phyloP scores from a whole-genome alignment of 2,113 vertebrate genomes.

The Sterrhoptilus dennistouni region DNA sequence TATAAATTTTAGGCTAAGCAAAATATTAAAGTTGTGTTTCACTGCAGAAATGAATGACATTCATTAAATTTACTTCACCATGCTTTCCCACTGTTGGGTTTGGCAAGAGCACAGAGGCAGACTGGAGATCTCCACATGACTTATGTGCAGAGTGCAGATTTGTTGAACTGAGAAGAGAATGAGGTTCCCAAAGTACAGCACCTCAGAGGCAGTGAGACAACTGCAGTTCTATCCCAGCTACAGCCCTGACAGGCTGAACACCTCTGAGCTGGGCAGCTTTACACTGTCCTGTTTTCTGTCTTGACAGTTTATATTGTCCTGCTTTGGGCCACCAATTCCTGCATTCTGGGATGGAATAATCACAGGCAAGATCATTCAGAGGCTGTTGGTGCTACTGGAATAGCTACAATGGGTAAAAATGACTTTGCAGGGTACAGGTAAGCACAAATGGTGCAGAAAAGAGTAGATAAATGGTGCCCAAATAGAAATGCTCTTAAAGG shows the following conservation, averaged over 20 bases:
- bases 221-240: neutral
- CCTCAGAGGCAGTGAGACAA: neutral
- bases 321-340: neutral
- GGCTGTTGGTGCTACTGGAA: neutral
- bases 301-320: neutral
- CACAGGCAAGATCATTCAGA: neutral
- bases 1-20: neutral
- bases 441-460: neutral
- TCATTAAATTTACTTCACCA: neutral
- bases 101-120: neutral
- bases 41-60: neutral
- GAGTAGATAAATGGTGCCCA: neutral
- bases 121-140: neutral
- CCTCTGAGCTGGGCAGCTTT: neutral
- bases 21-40: slow-evolving; percentile 6
- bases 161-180: neutral
- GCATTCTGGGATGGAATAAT: neutral
- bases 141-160: neutral
- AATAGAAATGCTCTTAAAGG: neutral
- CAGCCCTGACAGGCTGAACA: neutral
- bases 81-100: neutral
- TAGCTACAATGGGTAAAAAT: neutral
- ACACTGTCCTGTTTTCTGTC: neutral
- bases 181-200: neutral
- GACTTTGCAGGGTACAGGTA: neutral